Conservation (phyloP, 2,113 vertebrate genomes). For the Silurus glanis region DNA sequence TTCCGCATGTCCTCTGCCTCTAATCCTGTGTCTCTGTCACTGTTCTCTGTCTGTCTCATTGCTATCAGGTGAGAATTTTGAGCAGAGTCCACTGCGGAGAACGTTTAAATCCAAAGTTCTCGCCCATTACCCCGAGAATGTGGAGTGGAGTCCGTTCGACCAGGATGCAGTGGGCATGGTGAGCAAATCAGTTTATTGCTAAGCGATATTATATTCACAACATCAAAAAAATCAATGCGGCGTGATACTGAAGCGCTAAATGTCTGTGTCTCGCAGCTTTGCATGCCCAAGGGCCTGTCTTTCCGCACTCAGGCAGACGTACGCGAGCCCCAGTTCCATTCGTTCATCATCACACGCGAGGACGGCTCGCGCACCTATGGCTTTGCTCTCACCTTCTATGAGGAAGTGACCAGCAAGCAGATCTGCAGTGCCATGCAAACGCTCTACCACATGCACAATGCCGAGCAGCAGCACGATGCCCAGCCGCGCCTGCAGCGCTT, state of each 20-base stretch:
- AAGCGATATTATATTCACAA: neutral
- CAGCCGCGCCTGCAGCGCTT: constrained; percentile 87
- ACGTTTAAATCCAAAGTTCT: constrained; percentile 99
- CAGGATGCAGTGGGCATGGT: constrained; percentile 99
- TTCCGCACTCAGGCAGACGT: constrained; percentile 94
- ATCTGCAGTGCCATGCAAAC: constrained; percentile 99
- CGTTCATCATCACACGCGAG: constrained; percentile 97
- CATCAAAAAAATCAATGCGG: neutral
- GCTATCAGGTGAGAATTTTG: constrained; percentile 95
- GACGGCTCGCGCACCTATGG: constrained; percentile 97
- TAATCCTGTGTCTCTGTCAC: constrained; percentile 51
- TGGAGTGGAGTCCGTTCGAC: constrained; percentile 99
- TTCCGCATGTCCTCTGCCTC: constrained; percentile 52
- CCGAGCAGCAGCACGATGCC: constrained; percentile 83
- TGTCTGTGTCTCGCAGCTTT: constrained; percentile 77
- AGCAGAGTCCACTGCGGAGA: constrained; percentile 94
- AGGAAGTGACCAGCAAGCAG: constrained; percentile 98
- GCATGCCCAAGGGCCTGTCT: constrained; percentile 96
- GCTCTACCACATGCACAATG: constrained; percentile 98
- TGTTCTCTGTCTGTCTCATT: constrained; percentile 25
- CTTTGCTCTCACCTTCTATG: constrained; percentile 96
- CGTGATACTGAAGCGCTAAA: neutral
- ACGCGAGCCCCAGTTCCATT: constrained; percentile 92
- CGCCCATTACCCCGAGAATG: constrained; percentile 96
- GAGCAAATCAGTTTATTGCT: constrained; percentile 33